Evolutionary conservation across 2,113 vertebrate species (phyloP).

Genomic region (Nycticryphes semicollaris): DNA sequence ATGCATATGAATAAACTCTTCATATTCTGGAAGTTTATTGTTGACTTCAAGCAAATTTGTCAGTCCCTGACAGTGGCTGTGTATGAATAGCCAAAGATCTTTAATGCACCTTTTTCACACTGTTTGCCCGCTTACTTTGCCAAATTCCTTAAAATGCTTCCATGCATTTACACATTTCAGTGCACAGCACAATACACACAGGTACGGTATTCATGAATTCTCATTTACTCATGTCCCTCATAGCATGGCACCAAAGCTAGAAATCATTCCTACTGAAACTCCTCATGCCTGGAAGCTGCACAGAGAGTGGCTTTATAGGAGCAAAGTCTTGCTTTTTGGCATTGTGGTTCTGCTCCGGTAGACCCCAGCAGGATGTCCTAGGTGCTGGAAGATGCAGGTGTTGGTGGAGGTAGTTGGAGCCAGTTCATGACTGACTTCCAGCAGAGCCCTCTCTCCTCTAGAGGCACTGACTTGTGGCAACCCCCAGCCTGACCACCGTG

Average conservation of each 20-base stretch:
- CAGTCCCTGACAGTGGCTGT: rapidly evolving
- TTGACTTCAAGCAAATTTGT: not conserved
- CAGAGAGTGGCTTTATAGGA: rapidly evolving
- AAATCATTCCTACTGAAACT: not conserved
- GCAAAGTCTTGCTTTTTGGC: not conserved
- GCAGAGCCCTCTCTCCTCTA: not conserved
- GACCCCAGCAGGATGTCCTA: not conserved
- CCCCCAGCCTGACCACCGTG: not conserved
- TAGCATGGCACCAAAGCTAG: not conserved
- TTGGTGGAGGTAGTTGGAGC: not conserved
- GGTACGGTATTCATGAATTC: not conserved
- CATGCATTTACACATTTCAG: not conserved
- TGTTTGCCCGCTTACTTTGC: not conserved
- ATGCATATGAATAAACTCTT: not conserved
- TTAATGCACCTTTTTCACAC: not conserved
- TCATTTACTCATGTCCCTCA: not conserved
- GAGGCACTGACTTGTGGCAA: not conserved
- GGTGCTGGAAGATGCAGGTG: not conserved
- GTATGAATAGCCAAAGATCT: not conserved
- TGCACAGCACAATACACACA: not conserved
- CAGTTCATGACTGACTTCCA: not conserved
- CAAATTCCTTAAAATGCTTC: not conserved
- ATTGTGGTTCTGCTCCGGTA: not conserved
- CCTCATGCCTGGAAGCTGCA: not conserved
- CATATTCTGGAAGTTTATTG: not conserved